Evolutionary conservation across 1,140 invertebrate species (phyloP).

Genomic region (Bathynomus jamesi): DNA sequence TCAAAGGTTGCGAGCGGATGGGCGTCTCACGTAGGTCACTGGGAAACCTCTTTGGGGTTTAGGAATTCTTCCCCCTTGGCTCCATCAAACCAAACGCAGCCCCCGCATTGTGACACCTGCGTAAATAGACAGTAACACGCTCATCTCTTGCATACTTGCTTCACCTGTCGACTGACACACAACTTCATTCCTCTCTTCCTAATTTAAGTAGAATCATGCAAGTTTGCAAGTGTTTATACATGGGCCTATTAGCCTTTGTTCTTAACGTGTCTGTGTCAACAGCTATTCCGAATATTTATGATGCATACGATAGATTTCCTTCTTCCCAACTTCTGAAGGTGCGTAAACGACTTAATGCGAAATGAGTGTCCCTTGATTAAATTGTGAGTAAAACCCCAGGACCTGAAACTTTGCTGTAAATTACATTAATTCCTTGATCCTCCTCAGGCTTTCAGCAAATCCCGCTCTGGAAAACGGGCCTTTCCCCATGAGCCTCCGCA

Average conservation of each 20-base stretch:
- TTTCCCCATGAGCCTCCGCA: slow-evolving; percentile 47
- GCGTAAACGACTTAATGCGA: too few relatives aligned
- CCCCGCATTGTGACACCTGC: neutral
- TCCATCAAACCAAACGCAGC: neutral
- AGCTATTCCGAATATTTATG: neutral
- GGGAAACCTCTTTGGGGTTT: too few relatives aligned
- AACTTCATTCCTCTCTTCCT: neutral
- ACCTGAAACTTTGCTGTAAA: neutral
- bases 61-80: too few relatives aligned
- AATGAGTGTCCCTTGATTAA: neutral
- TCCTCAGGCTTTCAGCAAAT: slow-evolving; percentile 43
- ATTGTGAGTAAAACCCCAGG: neutral
- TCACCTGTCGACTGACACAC: neutral
- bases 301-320: neutral
- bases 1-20: neutral
- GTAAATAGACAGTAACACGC: neutral
- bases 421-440: neutral
- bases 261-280: neutral
- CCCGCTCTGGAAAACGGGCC: slow-evolving; percentile 24
- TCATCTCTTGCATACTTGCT: neutral
- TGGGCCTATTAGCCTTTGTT: neutral
- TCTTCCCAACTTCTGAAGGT: neutral
- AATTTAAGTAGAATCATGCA: neutral
- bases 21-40: neutral
- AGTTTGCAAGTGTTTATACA: neutral